Base-by-base conservation (phyloP, 2,888 invertebrate species). In the Heliconius ethilla region DNA sequence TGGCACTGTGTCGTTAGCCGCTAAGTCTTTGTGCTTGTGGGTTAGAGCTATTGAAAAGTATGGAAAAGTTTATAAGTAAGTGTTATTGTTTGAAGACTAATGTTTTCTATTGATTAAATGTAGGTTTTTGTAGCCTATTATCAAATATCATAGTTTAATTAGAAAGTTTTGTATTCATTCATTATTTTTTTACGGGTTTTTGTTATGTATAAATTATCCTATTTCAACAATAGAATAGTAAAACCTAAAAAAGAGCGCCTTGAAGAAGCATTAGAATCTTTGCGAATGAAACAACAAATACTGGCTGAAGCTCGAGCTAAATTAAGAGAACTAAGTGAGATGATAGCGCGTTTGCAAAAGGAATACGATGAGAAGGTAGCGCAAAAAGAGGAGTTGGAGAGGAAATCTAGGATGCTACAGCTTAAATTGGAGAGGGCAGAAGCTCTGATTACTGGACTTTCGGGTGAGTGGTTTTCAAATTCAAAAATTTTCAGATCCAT, bases 41-140 rank as follows among this genome's bases (percentile, higher is more conserved):
- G 98, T 98, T 27, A 95, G 97, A 79, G 98, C 98, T 3, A 98
- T 98, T 89, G 98, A 98, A 89, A 96, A 98, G 87, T 98, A 98
- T 87, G 98, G 97, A 4, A 97, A 97, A 91, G 97, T 98, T 67
- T 98, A 96, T 95, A 97, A 96, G 97, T 97, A 87, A 94, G 94
- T 89, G 4, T 37, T 72, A 51, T 33, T n/a, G n/a, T n/a, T 22
- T 51, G 0, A 7, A 51, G 2, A 22, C 15, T 51, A 18, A 51
- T 51, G 5, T 15, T 51, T 45, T 45, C 45, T 45, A 45, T 13
- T 45, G 45, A 45, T 51, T 3, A 18, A 51, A 51, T 51, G 18
- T 51, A 51, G 45, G 6, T 51, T 51, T 5, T 51, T 18, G 6
- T 45, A 45, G 45, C 6, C 45, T 45, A 15, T 45, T 15, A 15